Percentiles rank a stretch among this genome's conserved stretches.
Evolutionary conservation across 2,888 invertebrate species (phyloP).

Genomic region (Troides helena): DNA sequence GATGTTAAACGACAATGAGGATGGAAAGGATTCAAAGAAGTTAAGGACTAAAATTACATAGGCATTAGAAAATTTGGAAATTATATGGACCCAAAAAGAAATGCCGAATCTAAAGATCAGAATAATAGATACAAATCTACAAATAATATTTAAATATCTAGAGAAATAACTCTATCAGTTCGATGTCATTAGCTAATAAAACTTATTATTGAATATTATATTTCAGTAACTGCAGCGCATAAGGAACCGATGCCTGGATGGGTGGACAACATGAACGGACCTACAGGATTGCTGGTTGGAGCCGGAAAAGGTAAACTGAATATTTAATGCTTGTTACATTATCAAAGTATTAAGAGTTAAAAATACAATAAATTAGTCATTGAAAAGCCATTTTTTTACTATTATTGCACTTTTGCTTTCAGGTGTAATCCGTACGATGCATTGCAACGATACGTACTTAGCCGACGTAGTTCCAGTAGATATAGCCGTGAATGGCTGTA

Average conservation of each 20-base stretch:
- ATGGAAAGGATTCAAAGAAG: too few species aligned
- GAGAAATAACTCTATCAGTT: too few species aligned
- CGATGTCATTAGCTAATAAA: too few species aligned
- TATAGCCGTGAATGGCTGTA: constrained; percentile 87
- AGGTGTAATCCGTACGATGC: constrained; percentile 90
- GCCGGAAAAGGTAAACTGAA: constrained; percentile 84
- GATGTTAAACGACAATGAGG: too few species aligned
- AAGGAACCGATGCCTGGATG: constrained; percentile 91
- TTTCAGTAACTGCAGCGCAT: constrained; percentile 86
- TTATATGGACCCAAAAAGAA: too few species aligned
- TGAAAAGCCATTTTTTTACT: neutral
- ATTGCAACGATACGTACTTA: constrained; percentile 81
- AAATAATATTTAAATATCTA: too few species aligned
- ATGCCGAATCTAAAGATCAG: too few species aligned
- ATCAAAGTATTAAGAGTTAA: too few species aligned
- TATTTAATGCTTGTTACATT: neutral
- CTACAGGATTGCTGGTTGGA: constrained; percentile 90
- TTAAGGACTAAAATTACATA: too few species aligned
- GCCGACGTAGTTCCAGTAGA: constrained; percentile 90
- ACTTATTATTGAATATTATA: constrained; percentile 28
- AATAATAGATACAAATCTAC: too few species aligned
- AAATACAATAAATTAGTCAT: too few species aligned
- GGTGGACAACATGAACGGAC: constrained; percentile 95
- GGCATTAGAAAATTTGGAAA: too few species aligned
- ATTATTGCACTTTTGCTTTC: constrained; percentile 31